Base-by-base conservation (phyloP, 1,140 invertebrate species). In the Caenorhabditis inopinata region DNA sequence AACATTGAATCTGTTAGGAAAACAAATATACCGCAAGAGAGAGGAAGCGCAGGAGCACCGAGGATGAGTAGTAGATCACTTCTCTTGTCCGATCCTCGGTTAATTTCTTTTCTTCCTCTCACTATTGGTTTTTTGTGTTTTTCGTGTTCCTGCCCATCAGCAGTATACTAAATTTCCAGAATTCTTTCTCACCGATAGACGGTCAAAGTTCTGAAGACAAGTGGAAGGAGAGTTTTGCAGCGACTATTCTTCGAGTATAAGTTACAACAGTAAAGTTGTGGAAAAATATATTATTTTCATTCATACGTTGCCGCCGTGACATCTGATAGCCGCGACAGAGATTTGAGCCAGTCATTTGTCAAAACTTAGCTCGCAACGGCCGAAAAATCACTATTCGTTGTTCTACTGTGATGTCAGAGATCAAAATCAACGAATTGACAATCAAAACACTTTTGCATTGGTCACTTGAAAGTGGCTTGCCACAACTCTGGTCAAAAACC, bases 251-350 rank as follows among this genome's bases (percentile, higher is more conserved):
- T 68, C 9, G 12, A 32, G 25, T 38, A 23, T n/a, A 42, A 68
- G 32, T 68, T 68, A 42, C 32, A 58, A 58, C 51, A 32, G 51
- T 23, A 2, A 68, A 68, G 32, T 68, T 68, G 58, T 68, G 58
- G n/a, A 68, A 68, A 68, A 68, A 68, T 68, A 32, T 68, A 68
- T 68, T 32, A n/a, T 68, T 68, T 68, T 38, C 58, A 68, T 68
- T 68, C 58, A 68, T 68, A 68, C 58, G 58, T 68, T 38, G 32
- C 58, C 58, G 32, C 4, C 32, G 18, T 68, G 58, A 68, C 58
- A 68, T 68, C 58, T 32, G 58, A 68, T 68, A 68, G 58, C 58
- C 58, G 25, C 25, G 58, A 25, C 18, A 42, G 58, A 38, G 58
- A 42, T 38, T 29, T 32, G 32, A 18, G 32, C 58, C 58, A 68